Evolutionary conservation across 2,888 invertebrate genomes (phyloP).

Genomic region (Drosophila kokeensis): DNA sequence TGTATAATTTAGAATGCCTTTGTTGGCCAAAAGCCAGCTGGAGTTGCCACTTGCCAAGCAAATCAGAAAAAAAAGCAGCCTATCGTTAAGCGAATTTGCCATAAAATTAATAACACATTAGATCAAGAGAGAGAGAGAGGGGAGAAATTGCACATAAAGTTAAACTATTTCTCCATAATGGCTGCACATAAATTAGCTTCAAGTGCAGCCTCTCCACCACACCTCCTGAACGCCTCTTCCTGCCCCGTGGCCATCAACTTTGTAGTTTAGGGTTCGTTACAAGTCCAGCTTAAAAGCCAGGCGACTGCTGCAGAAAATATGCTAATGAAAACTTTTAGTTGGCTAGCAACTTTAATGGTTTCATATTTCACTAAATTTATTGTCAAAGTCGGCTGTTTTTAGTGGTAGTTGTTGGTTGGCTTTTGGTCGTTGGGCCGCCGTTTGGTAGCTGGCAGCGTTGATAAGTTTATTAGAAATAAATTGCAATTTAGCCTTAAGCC

Average conservation of each 20-base stretch:
- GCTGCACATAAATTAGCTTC: slow-evolving; percentile 61
- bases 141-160: slow-evolving; percentile 65
- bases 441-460: slow-evolving; percentile 75
- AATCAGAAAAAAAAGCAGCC: background rate
- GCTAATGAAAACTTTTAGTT: slow-evolving; percentile 76
- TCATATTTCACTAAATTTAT: slow-evolving; percentile 80
- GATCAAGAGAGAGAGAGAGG: slow-evolving; percentile 45
- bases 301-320: slow-evolving; percentile 43
- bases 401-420: slow-evolving; percentile 13
- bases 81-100: slow-evolving; percentile 67
- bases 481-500: slow-evolving; percentile 72
- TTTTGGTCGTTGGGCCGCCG: slow-evolving; percentile 8
- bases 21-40: slow-evolving; percentile 56
- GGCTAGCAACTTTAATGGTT: slow-evolving; percentile 67
- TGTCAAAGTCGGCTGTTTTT: slow-evolving; percentile 39
- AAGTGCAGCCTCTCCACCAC: background rate
- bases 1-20: slow-evolving; percentile 77
- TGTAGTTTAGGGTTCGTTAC: slow-evolving; percentile 74
- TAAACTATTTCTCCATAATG: slow-evolving; percentile 72
- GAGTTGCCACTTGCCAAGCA: slow-evolving; percentile 27
- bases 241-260: slow-evolving; percentile 59
- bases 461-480: slow-evolving; percentile 81
- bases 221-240: background rate
- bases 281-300: slow-evolving; percentile 22
- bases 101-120: slow-evolving; percentile 81